Evolutionary conservation across 2,888 invertebrate species (phyloP).

Genomic region (Marasmarcha lunaedactyla): DNA sequence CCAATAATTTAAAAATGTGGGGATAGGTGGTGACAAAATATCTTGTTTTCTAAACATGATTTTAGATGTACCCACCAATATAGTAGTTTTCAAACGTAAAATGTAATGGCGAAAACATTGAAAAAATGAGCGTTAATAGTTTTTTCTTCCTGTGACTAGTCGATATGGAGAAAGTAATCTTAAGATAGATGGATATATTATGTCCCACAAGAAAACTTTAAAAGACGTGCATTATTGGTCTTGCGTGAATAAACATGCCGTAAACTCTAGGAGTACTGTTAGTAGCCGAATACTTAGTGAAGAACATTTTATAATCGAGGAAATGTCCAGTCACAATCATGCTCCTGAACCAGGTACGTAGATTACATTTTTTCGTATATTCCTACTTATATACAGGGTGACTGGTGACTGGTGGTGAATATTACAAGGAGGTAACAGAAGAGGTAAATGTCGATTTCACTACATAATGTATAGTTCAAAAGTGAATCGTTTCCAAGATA

Average conservation of each 20-base stretch:
- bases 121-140: background rate
- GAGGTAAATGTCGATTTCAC: no score
- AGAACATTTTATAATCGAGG: conserved; percentile 4
- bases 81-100: no score
- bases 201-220: conserved; percentile 3
- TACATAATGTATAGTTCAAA: no score
- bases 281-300: conserved; percentile 4
- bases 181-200: conserved; percentile 3
- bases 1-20: conserved; percentile 3
- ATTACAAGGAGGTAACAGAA: no score
- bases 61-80: no score
- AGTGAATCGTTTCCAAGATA: no score
- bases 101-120: no score
- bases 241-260: no score
- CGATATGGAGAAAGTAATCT: conserved; percentile 4
- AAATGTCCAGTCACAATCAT: conserved; percentile 8
- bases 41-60: background rate
- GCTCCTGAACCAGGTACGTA: conserved; percentile 7
- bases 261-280: conserved; percentile 4
- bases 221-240: no score
- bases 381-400: no score
- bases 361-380: no score
- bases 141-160: conserved; percentile 3
- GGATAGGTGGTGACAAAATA: background rate
- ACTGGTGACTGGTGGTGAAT: no score